Conservation (phyloP, 1,140 invertebrate species). For the Leguminivora glycinivorella region DNA sequence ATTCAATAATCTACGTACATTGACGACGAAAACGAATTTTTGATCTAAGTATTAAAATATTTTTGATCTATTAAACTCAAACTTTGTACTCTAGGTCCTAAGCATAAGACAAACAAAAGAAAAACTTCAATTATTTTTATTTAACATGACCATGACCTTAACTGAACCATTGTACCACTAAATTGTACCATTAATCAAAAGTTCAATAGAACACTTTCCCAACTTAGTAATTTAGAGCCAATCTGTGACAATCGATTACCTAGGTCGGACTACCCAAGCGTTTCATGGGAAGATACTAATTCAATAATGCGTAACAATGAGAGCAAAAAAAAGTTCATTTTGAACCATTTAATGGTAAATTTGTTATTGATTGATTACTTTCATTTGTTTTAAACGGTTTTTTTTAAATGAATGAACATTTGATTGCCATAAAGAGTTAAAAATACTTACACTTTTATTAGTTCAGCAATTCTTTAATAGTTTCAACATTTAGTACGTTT, state of each 20-base stretch:
- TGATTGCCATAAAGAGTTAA: too few relatives aligned
- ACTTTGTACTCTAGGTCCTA: too few relatives aligned
- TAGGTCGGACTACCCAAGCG: neutral
- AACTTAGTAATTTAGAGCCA: neutral
- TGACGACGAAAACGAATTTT: too few relatives aligned
- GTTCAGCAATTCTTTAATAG: too few relatives aligned
- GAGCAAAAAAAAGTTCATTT: neutral
- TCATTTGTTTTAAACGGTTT: neutral
- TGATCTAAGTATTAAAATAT: too few relatives aligned
- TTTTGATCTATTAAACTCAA: too few relatives aligned
- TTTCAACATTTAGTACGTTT: too few relatives aligned
- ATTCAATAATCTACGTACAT: too few relatives aligned
- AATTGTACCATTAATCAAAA: neutral
- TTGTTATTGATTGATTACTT: neutral
- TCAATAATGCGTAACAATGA: constrained; percentile 20
- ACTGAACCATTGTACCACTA: neutral
- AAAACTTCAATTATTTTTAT: too few relatives aligned
- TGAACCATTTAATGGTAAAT: neutral
- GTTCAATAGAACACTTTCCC: constrained; percentile 8
- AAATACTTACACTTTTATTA: too few relatives aligned
- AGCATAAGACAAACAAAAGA: too few relatives aligned
- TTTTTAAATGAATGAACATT: neutral
- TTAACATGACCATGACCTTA: neutral
- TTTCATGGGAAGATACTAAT: constrained; percentile 9
- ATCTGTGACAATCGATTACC: neutral